Base-by-base conservation (phyloP, 2,797 vertebrate species). In the Hydrophis major region DNA sequence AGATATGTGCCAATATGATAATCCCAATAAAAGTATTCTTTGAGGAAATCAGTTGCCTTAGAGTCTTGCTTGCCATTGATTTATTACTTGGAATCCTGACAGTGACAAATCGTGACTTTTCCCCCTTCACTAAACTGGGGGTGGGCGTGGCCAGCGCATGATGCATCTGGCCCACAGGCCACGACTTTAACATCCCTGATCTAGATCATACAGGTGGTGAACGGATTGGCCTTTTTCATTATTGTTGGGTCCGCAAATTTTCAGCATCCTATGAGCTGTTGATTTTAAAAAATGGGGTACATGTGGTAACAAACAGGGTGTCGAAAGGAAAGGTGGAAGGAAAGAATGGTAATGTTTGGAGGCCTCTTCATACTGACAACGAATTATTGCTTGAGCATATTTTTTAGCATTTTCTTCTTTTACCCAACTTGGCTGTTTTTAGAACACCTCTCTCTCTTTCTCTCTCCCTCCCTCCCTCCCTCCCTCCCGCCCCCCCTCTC, bases 101-200 rank as follows among this genome's bases (percentile, higher is more conserved):
- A 55, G 53, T 55, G 53, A 55, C 11, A 2, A 11, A 61, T 61
- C 3, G 2, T 1, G 8, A 27, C 8, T 61, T 61, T 27, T 3
- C 0, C 7, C 60, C 60, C 60, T 6, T 61, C 0, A 25, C 25
- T 61, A 61, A 61, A 61, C 25, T 1, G 3, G 60, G 60, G 8
- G 3, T 61, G 8, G 60, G 60, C 25, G 0, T 61, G 60, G 8
- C 60, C 60, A 61, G 60, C 25, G 3, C 25, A 2, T 27, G 25
- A 61, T 0, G 8, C 25, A 61, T 11, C 8, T 6, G 3, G 60
- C 60, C 60, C 2, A 8, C 0, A 1, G 25, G 22, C 60, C 8
- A 6, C 66, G 2, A 69, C 5, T n/a, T 69, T 32, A 12, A 28
- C n/a, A 16, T 2, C n/a, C 2, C 13, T 32, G n/a, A 32, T n/a